Conservation (phyloP, 2,888 invertebrate genomes). For the Spilarctia lutea region DNA sequence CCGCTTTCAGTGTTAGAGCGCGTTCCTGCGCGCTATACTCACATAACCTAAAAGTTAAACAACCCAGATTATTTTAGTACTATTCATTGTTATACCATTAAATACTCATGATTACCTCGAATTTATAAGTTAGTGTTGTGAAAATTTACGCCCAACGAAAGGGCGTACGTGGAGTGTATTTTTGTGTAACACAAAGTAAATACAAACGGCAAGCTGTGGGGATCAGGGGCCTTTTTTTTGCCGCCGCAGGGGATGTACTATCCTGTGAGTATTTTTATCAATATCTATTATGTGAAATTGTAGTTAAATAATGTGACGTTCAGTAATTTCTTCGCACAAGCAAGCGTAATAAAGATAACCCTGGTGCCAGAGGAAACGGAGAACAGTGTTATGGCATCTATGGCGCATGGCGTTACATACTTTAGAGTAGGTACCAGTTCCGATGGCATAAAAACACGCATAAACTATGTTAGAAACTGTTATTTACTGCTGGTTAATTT, state of each 20-base stretch:
- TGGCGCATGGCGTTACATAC: slow-evolving; percentile 68
- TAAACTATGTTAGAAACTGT: slow-evolving; percentile 8
- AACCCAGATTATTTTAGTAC: slow-evolving; percentile 73
- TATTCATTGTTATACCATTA: slow-evolving; percentile 68
- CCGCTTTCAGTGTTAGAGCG: slow-evolving; percentile 84
- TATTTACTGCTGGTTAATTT: slow-evolving; percentile 18
- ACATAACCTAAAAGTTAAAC: slow-evolving; percentile 83
- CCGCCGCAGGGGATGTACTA: slow-evolving; percentile 99
- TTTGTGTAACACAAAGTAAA: slow-evolving; percentile 87
- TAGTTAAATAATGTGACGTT: slow-evolving; percentile 23
- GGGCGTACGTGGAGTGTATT: slow-evolving; percentile 85
- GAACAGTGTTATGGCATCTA: slow-evolving; percentile 54
- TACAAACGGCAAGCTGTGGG: slow-evolving; percentile 98
- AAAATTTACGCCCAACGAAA: slow-evolving; percentile 74
- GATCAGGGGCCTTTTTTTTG: slow-evolving; percentile 98
- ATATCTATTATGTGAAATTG: slow-evolving; percentile 30
- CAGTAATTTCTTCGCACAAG: slow-evolving; percentile 29
- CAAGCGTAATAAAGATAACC: slow-evolving; percentile 48
- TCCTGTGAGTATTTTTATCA: slow-evolving; percentile 91
- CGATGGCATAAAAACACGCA: slow-evolving; percentile 17
- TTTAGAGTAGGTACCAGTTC: slow-evolving; percentile 28
- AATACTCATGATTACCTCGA: slow-evolving; percentile 84
- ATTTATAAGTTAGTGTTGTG: slow-evolving; percentile 84
- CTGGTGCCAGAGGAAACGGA: slow-evolving; percentile 49
- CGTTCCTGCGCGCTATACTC: slow-evolving; percentile 83